These are phyloP conservation scores for Clupea harengus DNA, from an alignment of 2,113 vertebrate genomes.

Conservation along the genomic window DNA sequence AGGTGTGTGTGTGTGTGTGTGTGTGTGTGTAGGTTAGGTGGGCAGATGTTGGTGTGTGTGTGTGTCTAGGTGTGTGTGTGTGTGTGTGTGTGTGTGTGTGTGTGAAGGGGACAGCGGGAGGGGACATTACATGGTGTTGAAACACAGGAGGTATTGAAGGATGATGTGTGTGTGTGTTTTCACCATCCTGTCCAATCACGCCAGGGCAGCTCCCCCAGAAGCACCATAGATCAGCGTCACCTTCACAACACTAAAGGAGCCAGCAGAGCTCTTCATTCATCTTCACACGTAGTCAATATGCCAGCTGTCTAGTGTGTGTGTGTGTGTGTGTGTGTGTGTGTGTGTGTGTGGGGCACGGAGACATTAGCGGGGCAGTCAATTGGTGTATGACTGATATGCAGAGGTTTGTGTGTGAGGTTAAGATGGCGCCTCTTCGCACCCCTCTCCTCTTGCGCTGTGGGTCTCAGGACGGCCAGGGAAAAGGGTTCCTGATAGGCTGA, in stretches of 20 bases:
- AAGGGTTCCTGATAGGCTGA: too few relatives aligned
- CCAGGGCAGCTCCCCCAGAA: background rate
- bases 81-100: background rate
- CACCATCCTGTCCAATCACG: background rate
- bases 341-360: background rate
- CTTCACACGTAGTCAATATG: background rate
- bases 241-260: background rate
- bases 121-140: background rate
- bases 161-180: background rate
- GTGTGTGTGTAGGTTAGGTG: background rate
- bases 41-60: background rate
- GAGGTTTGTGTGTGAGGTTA: background rate
- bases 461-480: too few relatives aligned
- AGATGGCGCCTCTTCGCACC: background rate
- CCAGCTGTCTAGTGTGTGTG: background rate
- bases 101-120: background rate
- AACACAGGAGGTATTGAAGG: background rate
- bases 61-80: constrained; percentile 3
- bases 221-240: background rate
- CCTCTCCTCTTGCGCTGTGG: background rate
- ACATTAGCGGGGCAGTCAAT: background rate
- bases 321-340: too few relatives aligned
- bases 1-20: background rate
- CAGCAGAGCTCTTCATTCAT: background rate
- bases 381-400: background rate